These are phyloP conservation scores for Alfaro cultratus DNA, from an alignment of 2,797 vertebrate species.

Conservation along the genomic window DNA sequence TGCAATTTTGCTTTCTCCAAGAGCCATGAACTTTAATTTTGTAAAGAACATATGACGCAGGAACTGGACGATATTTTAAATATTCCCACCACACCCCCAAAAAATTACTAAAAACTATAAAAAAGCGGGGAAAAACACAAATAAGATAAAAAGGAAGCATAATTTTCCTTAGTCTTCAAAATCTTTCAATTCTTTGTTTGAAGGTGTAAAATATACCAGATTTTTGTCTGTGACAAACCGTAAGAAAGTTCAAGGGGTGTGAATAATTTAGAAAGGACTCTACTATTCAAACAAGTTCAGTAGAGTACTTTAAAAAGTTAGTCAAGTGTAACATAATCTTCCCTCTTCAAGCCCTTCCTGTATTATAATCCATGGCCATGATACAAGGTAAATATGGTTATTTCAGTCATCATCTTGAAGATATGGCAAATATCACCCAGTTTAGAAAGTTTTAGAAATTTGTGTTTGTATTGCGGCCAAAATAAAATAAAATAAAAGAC, in stretches of 20 bases:
- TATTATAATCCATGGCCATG: slow-evolving; percentile 6
- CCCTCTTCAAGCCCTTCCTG: neutral
- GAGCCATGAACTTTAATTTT: no score
- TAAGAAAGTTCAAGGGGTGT: neutral
- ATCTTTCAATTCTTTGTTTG: neutral
- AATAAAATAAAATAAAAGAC: neutral
- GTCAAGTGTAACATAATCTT: neutral
- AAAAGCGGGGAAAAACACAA: neutral
- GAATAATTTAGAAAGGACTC: neutral
- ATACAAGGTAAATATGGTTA: neutral
- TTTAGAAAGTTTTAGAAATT: neutral
- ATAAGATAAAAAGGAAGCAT: neutral
- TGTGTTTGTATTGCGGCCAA: slow-evolving; percentile 9
- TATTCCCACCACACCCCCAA: no score
- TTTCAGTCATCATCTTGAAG: slow-evolving; percentile 9
- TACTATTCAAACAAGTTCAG: neutral
- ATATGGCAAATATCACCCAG: slow-evolving; percentile 12
- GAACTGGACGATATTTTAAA: no score
- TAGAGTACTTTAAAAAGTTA: neutral
- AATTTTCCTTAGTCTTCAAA: neutral
- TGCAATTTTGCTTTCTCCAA: no score
- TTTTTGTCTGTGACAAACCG: neutral
- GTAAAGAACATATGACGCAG: no score
- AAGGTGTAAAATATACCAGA: neutral
- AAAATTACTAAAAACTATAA: no score